Evolutionary conservation across 2,797 vertebrate species (phyloP).

Genomic region (Tapera naevia): DNA sequence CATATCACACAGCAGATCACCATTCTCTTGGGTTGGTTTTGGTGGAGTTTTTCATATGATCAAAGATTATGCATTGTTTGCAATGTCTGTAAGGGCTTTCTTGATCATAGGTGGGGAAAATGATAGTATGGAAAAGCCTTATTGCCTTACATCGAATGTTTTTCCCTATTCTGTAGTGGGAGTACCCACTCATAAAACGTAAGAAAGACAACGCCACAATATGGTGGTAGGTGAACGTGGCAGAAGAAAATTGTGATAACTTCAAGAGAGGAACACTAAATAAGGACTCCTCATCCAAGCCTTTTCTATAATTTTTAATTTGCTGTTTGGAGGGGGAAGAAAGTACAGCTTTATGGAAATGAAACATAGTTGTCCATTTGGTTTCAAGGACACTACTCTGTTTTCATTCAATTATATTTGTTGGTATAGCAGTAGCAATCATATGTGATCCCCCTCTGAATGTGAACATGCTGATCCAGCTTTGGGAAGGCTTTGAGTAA

Average conservation of each 20-base stretch:
- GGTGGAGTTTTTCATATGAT: not conserved
- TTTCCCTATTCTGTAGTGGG: not conserved
- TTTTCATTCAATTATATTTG: not conserved
- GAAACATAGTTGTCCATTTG: not conserved
- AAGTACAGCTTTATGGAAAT: not conserved
- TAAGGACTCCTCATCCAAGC: not conserved
- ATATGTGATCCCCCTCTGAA: not conserved
- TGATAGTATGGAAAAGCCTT: not conserved
- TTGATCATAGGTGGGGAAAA: not conserved
- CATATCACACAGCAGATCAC: not conserved
- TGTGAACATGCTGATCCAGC: not conserved
- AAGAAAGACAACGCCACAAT: not conserved
- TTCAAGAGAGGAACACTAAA: not conserved
- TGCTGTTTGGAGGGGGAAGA: not conserved
- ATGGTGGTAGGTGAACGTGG: not conserved
- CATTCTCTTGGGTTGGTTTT: not conserved
- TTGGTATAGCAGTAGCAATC: not conserved
- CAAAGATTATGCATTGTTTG: not conserved
- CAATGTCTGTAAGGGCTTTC: not conserved
- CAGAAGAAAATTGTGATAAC: not conserved
- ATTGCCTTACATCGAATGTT: not conserved
- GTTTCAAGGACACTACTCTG: not conserved
- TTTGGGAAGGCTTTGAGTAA: not conserved
- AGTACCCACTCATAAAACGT: not conserved
- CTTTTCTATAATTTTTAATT: not conserved